Conservation (phyloP, 1,140 invertebrate species). For the Aradophagus sp. region DNA sequence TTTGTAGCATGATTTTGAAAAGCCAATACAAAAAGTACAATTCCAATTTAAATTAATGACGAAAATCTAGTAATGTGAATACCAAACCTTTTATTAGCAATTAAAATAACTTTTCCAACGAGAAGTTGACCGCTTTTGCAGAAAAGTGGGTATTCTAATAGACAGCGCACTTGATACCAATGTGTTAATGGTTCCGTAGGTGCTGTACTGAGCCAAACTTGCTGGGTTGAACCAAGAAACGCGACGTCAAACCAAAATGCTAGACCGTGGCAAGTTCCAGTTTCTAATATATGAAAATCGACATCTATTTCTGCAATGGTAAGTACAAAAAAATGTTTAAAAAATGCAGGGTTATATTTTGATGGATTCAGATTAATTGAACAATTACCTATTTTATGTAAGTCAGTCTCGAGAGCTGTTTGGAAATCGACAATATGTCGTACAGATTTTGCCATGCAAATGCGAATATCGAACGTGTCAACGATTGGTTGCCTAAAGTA, state of each 20-base stretch:
- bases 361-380: background rate
- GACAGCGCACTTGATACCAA: constrained; percentile 99
- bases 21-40: too few species aligned
- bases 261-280: constrained; percentile 96
- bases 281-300: constrained; percentile 93
- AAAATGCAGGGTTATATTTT: constrained; percentile 3
- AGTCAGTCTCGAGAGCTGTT: constrained; percentile 92
- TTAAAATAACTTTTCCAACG: constrained; percentile 89
- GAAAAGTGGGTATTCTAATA: constrained; percentile 94
- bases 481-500: constrained; percentile 99
- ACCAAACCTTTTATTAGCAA: constrained; percentile 93
- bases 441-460: constrained; percentile 96
- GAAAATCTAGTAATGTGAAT: too few species aligned
- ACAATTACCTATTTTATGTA: constrained; percentile 89
- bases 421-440: constrained; percentile 97
- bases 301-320: constrained; percentile 92
- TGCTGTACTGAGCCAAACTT: constrained; percentile 98
- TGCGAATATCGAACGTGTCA: constrained; percentile 98
- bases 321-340: constrained; percentile 6
- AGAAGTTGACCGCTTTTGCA: constrained; percentile 95
- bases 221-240: constrained; percentile 92
- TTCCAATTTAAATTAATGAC: too few species aligned
- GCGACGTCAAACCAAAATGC: constrained; percentile 99
- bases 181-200: constrained; percentile 99
- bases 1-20: too few species aligned